Evolutionary conservation across 2,113 vertebrate genomes (phyloP).

Genomic region (Daphoenositta chrysoptera): DNA sequence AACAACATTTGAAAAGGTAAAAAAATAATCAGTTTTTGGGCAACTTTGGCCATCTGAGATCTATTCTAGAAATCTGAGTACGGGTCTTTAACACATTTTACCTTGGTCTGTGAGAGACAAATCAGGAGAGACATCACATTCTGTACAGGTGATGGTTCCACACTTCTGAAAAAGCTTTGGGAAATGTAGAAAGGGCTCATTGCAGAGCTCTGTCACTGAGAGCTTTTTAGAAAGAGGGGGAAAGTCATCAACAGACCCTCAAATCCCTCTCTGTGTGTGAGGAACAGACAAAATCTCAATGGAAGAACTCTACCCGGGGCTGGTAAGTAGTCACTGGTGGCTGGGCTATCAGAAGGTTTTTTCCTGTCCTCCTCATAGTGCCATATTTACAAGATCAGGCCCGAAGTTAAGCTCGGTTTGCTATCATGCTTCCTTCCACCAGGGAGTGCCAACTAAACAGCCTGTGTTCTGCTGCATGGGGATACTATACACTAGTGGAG

Average conservation of each 20-base stretch:
- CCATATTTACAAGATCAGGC: not conserved
- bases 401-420: not conserved
- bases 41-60: not conserved
- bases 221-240: not conserved
- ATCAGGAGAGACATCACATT: not conserved
- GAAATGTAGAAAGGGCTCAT: not conserved
- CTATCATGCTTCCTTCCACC: conserved; percentile 22
- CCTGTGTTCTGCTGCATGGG: not conserved
- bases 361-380: not conserved
- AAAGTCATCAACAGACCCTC: not conserved
- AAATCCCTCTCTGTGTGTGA: not conserved
- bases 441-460: conserved; percentile 51
- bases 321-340: not conserved
- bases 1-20: not conserved
- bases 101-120: not conserved
- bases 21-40: not conserved
- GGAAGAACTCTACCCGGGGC: fast-evolving
- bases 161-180: not conserved
- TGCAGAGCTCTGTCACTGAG: not conserved
- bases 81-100: not conserved
- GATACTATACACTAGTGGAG: not conserved
- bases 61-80: not conserved
- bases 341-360: not conserved
- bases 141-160: not conserved
- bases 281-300: fast-evolving